phyloP scores from a whole-genome alignment of 2,797 vertebrate species.

The Pelodytes ibericus region DNA sequence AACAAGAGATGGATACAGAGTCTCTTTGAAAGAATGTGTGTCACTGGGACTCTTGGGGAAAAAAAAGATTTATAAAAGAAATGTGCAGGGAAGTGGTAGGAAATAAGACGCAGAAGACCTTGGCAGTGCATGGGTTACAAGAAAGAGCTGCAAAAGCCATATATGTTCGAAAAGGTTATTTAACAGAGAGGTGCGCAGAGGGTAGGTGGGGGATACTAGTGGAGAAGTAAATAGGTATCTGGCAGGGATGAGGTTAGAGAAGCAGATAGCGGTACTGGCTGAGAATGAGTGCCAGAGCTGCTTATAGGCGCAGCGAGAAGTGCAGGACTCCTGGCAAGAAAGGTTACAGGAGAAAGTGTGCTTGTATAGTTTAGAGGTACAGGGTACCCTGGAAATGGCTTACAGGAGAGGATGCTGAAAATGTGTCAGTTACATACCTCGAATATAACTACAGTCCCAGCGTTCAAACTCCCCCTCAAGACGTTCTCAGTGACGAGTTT shows the following conservation, averaged over 20 bases:
- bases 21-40: too few relatives aligned
- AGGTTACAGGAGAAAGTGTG: not conserved
- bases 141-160: not conserved
- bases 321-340: not conserved
- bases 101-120: not conserved
- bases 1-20: too few relatives aligned
- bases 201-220: not conserved
- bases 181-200: not conserved
- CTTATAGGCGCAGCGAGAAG: too few relatives aligned
- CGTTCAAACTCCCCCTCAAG: constrained; percentile 66
- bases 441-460: constrained; percentile 33
- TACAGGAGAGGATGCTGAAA: too few relatives aligned
- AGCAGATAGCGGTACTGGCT: not conserved
- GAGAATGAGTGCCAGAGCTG: not conserved
- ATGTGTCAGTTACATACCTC: not conserved
- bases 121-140: not conserved
- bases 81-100: not conserved
- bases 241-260: not conserved
- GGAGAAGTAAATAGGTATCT: not conserved
- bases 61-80: not conserved
- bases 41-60: too few relatives aligned
- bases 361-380: too few relatives aligned
- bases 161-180: not conserved
- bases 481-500: constrained; percentile 57
- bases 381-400: not conserved